Evolutionary conservation across 2,888 invertebrate genomes (phyloP).

Genomic region (Eurytoma californica): DNA sequence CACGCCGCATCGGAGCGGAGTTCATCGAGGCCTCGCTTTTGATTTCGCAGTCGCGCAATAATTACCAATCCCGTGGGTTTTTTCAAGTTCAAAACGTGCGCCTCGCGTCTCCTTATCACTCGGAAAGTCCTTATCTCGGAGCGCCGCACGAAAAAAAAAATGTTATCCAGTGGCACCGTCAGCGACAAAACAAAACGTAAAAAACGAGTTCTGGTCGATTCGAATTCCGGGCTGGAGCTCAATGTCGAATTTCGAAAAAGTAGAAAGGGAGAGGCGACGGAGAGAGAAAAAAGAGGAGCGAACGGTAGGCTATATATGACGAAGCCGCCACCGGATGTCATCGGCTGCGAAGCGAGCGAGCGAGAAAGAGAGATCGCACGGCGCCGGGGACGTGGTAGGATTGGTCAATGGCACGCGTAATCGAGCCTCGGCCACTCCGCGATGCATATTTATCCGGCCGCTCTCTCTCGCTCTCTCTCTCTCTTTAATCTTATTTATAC

Average conservation of each 20-base stretch:
- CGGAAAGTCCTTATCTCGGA: too few species aligned
- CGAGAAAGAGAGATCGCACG: background rate
- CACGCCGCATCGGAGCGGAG: conserved; percentile 35
- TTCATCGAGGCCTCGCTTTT: conserved; percentile 26
- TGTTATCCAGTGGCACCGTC: too few species aligned
- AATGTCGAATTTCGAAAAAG: conserved; percentile 36
- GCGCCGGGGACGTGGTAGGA: conserved; percentile 58
- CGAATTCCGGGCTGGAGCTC: conserved; percentile 4
- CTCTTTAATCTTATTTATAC: too few species aligned
- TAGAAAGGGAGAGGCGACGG: conserved; percentile 9
- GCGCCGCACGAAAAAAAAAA: too few species aligned
- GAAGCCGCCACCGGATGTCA: conserved; percentile 43
- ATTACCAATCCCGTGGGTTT: too few species aligned
- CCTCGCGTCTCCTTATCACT: too few species aligned
- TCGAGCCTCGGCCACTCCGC: conserved; percentile 59
- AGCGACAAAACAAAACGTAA: background rate
- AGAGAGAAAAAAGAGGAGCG: too few species aligned
- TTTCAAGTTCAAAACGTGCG: too few species aligned
- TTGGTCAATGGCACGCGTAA: conserved; percentile 66
- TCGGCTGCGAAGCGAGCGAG: conserved; percentile 21
- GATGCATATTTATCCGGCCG: conserved; percentile 36
- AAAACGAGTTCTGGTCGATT: background rate
- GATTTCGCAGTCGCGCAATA: too few species aligned
- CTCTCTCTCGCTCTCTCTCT: conserved; percentile 36
- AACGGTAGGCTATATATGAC: too few species aligned